These are phyloP conservation scores for Eurois occulta DNA, from an alignment of 2,888 invertebrate genomes.

Conservation along the genomic window DNA sequence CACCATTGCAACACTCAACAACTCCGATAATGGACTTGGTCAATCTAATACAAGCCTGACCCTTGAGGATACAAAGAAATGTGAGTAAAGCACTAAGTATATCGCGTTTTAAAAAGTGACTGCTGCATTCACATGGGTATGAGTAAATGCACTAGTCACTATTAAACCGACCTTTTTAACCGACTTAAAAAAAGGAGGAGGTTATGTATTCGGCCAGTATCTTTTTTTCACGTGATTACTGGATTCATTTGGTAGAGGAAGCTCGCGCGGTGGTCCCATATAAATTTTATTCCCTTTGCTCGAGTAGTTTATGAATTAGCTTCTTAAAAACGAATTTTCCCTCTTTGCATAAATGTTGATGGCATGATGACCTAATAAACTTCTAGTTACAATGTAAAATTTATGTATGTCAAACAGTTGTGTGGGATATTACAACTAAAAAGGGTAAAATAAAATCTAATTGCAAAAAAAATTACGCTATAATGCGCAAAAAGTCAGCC, in stretches of 20 bases:
- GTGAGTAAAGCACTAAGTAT: slow-evolving; percentile 19
- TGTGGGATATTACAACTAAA: too few relatives aligned
- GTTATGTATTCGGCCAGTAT: background rate
- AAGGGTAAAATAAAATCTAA: too few relatives aligned
- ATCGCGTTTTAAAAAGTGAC: background rate
- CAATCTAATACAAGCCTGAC: background rate
- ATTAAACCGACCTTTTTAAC: background rate
- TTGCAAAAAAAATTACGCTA: too few relatives aligned
- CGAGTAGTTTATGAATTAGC: background rate
- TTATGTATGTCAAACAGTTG: too few relatives aligned
- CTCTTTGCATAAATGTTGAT: too few relatives aligned
- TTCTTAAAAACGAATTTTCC: background rate
- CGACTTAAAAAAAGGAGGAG: background rate
- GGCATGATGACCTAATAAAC: too few relatives aligned
- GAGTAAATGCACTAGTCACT: background rate
- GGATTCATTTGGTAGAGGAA: background rate
- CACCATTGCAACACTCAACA: background rate
- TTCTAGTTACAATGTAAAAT: too few relatives aligned
- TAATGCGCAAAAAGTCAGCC: too few relatives aligned
- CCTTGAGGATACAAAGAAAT: background rate
- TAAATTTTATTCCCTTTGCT: background rate
- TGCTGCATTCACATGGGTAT: background rate
- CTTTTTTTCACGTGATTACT: too few relatives aligned
- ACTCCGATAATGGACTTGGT: slow-evolving; percentile 3
- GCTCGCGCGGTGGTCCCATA: background rate